Evolutionary conservation across 2,797 vertebrate genomes (phyloP), one percentile per base, ranked within the genome.

Genomic region (Sebastes itinus): DNA sequence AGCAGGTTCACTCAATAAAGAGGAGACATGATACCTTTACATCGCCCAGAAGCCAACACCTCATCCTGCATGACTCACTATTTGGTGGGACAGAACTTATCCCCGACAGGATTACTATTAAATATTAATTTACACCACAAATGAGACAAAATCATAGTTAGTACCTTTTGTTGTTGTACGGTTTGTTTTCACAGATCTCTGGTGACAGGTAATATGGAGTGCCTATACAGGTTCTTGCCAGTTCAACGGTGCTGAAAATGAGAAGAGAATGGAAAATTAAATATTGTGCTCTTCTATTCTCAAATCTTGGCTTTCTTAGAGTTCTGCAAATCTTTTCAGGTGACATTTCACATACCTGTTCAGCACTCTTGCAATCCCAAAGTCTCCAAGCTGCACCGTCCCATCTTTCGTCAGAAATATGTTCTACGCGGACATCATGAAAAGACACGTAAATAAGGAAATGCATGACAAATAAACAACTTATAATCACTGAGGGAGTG

Each of bases 131-230:
- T n/a, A 69, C 20, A 75, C 11, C n/a, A 80, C 54, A 63, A 28
- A 52, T 14, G 7, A 58, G n/a, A 60, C 52, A 71, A 68, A 32
- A 52, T 52, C 8, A 60, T 14, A 8, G 10, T n/a, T 7, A 27
- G 58, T 96, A 99, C 99, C 99, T 99, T 95, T 99, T 99, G 93
- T 99, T 99, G 94, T 99, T 99, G 93, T 99, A 99, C 12, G 98
- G 99, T 88, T 98, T 99, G 87, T 98, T 99, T 95, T 99, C 98
- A 81, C 99, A 99, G 83, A 99, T 99, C 94, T 99, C 99, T 75
- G 99, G 99, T 0, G 99, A 99, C 71, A 99, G 92, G 85, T 99
- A 99, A 92, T 99, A 99, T 0, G 99, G 99, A 0, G 99, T 99
- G 75, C 99, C 99, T 81, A 99, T 99, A 89, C 98, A 99, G 69